A percentile compares a stretch with the other conserved stretches of the same genome.
These are phyloP conservation scores for Archips crataeganus DNA, from an alignment of 2,888 invertebrate species.

Conservation along the genomic window DNA sequence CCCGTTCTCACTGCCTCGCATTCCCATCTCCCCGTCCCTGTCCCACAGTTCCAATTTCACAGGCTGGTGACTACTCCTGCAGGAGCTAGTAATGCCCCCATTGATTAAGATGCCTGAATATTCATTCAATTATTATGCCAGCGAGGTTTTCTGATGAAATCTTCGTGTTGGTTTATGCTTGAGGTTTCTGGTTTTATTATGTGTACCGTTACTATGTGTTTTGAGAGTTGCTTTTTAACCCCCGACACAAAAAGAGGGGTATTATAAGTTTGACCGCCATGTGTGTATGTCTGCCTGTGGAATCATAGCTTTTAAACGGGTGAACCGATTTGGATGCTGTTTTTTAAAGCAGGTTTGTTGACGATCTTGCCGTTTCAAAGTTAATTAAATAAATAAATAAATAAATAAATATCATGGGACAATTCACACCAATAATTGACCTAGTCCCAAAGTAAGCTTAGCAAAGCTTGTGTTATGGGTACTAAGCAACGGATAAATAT, in stretches of 20 bases:
- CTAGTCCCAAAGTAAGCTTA: too few relatives aligned
- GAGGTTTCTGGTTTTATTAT: conserved; percentile 49
- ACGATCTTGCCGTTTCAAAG: too few relatives aligned
- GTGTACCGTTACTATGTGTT: conserved; percentile 5
- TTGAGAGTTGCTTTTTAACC: background rate
- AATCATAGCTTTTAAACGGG: too few relatives aligned
- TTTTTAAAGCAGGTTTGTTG: too few relatives aligned
- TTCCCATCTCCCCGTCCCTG: conserved; percentile 55
- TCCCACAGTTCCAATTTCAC: conserved; percentile 82
- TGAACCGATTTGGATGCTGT: too few relatives aligned
- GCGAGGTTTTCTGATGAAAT: conserved; percentile 72
- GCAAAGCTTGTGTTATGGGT: too few relatives aligned
- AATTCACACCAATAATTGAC: too few relatives aligned
- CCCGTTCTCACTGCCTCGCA: conserved; percentile 56
- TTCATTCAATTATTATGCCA: conserved; percentile 82
- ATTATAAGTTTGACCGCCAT: too few relatives aligned
- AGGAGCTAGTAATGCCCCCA: conserved; percentile 78
- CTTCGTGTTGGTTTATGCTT: conserved; percentile 59
- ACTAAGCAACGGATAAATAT: too few relatives aligned
- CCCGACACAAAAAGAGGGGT: background rate
- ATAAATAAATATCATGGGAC: too few relatives aligned
- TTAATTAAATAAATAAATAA: too few relatives aligned
- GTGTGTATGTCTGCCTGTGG: too few relatives aligned
- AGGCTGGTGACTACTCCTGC: conserved; percentile 77
- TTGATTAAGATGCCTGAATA: conserved; percentile 85